Conservation (phyloP, 2,113 vertebrate genomes). For the Prinia subflava region DNA sequence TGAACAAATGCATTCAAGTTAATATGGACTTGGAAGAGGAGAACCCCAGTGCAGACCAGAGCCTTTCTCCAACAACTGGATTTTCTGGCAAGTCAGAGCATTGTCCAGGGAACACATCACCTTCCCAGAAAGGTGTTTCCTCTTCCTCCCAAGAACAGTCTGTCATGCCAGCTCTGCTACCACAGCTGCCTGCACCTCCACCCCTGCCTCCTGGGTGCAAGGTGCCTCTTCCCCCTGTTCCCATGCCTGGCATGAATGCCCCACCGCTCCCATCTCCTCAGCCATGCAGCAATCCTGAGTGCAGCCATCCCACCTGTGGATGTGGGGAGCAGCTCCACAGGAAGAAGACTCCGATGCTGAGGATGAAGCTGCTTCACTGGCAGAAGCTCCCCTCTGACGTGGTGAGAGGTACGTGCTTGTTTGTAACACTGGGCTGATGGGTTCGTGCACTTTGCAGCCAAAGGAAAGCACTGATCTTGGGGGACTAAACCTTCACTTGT, state of each 20-base stretch:
- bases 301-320: slow-evolving; percentile 50
- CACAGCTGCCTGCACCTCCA: background rate
- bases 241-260: background rate
- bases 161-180: background rate
- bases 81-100: background rate
- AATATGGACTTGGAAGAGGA: slow-evolving; percentile 16
- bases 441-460: rapidly evolving
- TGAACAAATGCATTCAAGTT: slow-evolving; percentile 79
- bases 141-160: background rate
- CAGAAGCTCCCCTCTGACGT: slow-evolving; percentile 83
- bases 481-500: background rate
- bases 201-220: background rate
- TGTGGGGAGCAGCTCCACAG: background rate
- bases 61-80: background rate
- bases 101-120: rapidly evolving
- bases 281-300: slow-evolving; percentile 43
- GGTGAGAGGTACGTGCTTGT: slow-evolving; percentile 76
- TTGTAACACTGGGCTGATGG: background rate
- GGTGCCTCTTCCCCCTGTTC: background rate
- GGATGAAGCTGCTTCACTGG: slow-evolving; percentile 96
- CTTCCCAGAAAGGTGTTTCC: background rate
- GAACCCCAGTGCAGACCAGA: background rate
- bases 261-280: rapidly evolving
- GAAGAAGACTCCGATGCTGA: slow-evolving; percentile 70
- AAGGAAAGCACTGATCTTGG: background rate